phyloP scores from a whole-genome alignment of 2,888 invertebrate genomes.

The Clunio marinus region DNA sequence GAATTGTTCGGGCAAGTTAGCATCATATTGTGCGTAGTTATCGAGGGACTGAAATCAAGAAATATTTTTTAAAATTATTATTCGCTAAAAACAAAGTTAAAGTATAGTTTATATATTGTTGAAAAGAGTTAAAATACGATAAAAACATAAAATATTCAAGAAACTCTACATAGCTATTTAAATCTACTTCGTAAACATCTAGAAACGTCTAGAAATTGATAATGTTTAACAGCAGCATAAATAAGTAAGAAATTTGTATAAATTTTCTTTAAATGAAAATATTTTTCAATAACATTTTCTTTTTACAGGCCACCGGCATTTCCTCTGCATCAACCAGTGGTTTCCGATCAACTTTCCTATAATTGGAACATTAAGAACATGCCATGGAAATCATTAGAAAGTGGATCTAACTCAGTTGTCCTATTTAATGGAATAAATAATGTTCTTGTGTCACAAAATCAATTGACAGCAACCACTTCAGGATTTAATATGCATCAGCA shows the following conservation, averaged over 20 bases:
- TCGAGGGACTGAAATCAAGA: too few species aligned
- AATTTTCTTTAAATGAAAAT: neutral
- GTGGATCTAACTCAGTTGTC: neutral
- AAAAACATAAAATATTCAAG: too few species aligned
- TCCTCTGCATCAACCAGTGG: neutral
- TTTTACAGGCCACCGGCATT: conserved; percentile 2
- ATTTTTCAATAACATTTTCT: neutral
- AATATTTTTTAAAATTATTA: too few species aligned
- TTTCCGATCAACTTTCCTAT: neutral
- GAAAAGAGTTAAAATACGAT: too few species aligned
- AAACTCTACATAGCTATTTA: too few species aligned
- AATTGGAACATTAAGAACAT: conserved; percentile 3
- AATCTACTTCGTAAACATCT: too few species aligned
- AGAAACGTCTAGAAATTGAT: too few species aligned
- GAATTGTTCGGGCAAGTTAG: too few species aligned
- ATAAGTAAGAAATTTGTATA: neutral
- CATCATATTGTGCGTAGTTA: too few species aligned
- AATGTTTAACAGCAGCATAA: neutral
- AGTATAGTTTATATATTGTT: too few species aligned
- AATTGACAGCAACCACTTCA: neutral
- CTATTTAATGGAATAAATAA: conserved; percentile 22
- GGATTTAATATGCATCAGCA: neutral
- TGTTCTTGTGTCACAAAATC: neutral
- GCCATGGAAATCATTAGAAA: conserved; percentile 10
- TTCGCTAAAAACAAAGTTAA: too few species aligned